phyloP scores from a whole-genome alignment of 92 coral and sea anemone genomes.

The Epizoanthus rinbou region DNA sequence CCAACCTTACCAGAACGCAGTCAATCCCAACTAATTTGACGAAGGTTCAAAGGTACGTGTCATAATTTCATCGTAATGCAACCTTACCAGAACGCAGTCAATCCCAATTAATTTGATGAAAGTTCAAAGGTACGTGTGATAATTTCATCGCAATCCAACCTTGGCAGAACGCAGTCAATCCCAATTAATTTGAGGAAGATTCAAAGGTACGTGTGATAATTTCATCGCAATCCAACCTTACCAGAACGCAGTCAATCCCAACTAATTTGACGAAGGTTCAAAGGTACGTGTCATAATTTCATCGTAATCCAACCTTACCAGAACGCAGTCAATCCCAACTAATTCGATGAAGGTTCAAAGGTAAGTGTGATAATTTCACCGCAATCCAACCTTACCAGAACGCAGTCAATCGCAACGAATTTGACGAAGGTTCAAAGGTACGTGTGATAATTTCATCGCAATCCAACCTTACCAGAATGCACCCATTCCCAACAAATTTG shows the following conservation, averaged over 20 bases:
- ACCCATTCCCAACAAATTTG: too few species aligned
- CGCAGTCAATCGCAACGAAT: too few species aligned
- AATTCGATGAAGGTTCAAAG: not conserved
- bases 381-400: not conserved
- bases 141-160: not conserved
- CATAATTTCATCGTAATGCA: not conserved
- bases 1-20: not conserved
- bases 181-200: not conserved
- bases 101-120: too few species aligned
- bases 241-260: too few species aligned
- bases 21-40: too few species aligned
- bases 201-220: not conserved
- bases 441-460: not conserved
- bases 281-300: not conserved
- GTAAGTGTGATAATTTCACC: not conserved
- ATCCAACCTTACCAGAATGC: not conserved
- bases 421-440: not conserved
- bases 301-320: not conserved
- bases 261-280: not conserved
- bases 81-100: not conserved
- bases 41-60: slow-evolving; percentile 1
- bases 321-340: too few species aligned
- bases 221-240: not conserved
- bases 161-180: not conserved
- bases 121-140: not conserved